Percentiles rank a stretch among this genome's conserved stretches.
phyloP scores from a whole-genome alignment of 1,140 invertebrate genomes.

The Bombyx mandarina region DNA sequence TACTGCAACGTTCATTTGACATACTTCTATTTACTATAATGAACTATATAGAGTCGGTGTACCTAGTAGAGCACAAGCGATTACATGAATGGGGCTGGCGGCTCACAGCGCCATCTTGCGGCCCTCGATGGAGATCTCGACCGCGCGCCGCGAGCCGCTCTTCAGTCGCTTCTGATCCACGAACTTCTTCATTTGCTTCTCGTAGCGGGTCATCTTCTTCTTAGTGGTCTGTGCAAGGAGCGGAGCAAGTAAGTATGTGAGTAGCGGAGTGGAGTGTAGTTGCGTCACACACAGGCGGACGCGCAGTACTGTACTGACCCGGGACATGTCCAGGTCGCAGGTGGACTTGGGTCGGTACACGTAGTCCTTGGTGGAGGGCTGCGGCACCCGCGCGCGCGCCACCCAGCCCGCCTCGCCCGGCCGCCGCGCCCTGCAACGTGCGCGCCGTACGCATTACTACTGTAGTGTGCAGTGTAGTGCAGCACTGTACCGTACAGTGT shows the following conservation, averaged over 20 bases:
- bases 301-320: conserved; percentile 69
- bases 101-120: conserved; percentile 92
- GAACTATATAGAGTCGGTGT: neutral
- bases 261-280: neutral
- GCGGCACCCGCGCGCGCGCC: conserved; percentile 92
- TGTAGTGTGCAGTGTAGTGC: no score
- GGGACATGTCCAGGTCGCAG: conserved; percentile 86
- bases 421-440: conserved; percentile 72
- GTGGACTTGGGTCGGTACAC: conserved; percentile 94
- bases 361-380: conserved; percentile 97
- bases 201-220: conserved; percentile 88
- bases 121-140: conserved; percentile 96
- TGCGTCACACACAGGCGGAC: neutral
- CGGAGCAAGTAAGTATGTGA: neutral
- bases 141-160: conserved; percentile 82
- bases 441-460: conserved; percentile 1
- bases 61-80: no score
- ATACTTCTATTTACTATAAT: neutral
- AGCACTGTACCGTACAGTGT: no score
- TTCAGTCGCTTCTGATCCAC: conserved; percentile 87
- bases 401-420: conserved; percentile 98
- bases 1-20: no score
- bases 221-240: conserved; percentile 74
- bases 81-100: neutral
- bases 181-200: conserved; percentile 92